Conservation (phyloP, 53 echinoderm and acorn worm species). For the Mesocentrotus franciscanus region DNA sequence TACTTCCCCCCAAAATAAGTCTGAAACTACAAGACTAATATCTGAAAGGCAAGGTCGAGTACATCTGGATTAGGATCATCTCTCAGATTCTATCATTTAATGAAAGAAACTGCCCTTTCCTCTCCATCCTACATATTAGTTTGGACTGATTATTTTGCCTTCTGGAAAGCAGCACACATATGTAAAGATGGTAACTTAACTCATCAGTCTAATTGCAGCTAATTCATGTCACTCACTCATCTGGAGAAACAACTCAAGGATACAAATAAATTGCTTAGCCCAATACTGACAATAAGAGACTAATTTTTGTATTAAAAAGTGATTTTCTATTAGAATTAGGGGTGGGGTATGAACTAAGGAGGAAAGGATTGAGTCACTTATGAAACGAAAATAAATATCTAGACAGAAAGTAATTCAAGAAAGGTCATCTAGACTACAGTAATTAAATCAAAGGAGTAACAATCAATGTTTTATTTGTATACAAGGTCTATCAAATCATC, state of each 20-base stretch:
- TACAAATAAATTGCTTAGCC: neutral
- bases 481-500: neutral
- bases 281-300: neutral
- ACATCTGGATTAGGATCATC: conserved; percentile 11
- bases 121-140: neutral
- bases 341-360: neutral
- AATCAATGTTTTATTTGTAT: neutral
- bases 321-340: neutral
- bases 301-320: conserved; percentile 1
- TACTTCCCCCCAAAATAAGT: neutral
- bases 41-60: neutral
- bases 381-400: neutral
- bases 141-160: neutral
- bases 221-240: conserved; percentile 6
- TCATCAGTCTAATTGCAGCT: neutral
- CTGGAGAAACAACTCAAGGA: neutral
- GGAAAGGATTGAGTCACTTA: neutral
- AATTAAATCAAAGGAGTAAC: neutral
- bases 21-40: neutral
- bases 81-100: conserved; percentile 15
- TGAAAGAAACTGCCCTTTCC: neutral
- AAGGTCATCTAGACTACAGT: neutral
- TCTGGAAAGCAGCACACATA: neutral
- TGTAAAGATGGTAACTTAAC: neutral
- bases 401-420: neutral